A percentile compares a stretch with the other conserved stretches of the same genome.
phyloP scores from a whole-genome alignment of 2,797 vertebrate species.

The Clarias pachynema region DNA sequence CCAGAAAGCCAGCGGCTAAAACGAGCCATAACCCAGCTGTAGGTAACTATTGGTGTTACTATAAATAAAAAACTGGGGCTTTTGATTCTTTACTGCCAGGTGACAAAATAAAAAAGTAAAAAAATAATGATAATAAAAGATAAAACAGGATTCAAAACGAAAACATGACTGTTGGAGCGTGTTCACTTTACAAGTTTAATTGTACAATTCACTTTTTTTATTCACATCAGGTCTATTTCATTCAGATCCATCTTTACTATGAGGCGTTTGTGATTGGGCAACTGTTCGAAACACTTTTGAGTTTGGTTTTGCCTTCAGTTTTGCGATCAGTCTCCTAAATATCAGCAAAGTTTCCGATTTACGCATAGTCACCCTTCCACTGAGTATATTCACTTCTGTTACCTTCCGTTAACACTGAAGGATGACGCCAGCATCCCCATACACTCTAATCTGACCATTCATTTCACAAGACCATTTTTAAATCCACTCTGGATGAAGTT shows the following conservation, averaged over 20 bases:
- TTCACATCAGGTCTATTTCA: neutral
- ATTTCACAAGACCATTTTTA: neutral
- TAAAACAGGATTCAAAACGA: neutral
- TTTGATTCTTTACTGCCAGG: neutral
- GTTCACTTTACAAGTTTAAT: neutral
- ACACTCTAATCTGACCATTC: neutral
- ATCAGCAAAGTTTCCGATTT: neutral
- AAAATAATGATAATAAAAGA: neutral
- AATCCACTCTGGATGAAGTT: neutral
- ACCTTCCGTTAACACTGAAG: neutral
- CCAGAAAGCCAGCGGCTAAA: neutral
- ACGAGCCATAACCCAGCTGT: neutral
- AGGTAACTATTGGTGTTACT: slow-evolving; percentile 2
- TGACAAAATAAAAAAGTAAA: neutral
- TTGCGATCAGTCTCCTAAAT: neutral
- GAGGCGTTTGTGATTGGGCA: neutral
- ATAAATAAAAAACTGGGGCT: neutral
- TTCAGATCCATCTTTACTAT: neutral
- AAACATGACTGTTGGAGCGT: neutral
- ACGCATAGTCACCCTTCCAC: neutral
- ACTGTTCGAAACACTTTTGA: neutral
- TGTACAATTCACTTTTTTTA: neutral
- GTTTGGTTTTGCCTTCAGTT: neutral
- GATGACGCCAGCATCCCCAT: neutral
- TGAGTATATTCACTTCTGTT: neutral